Base-by-base conservation (phyloP, 2,797 vertebrate species). In the Danionella dracula region DNA sequence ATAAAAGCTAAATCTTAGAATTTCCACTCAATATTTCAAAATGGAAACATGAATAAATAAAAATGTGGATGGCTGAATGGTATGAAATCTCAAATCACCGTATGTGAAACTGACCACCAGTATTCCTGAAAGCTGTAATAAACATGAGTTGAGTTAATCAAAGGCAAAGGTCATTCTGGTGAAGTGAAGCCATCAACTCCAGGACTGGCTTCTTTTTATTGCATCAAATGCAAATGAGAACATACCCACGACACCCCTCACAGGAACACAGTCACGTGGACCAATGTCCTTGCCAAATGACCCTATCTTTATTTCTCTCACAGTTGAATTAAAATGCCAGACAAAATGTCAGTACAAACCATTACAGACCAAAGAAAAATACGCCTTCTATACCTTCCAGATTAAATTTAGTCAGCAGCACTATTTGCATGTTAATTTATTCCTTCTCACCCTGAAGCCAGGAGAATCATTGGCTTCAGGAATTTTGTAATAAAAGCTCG, bases 401-500 rank as follows among this genome's bases (percentile, higher is more conserved):
- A 83, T 80, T 83, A 81, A 82, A 79, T 85, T 78, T 81, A 68
- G 62, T 59, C 76, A 71, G 71, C 73, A 81, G 78, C n/a, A 67
- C 69, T 55, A 83, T 90, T 86, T 86, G 79, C 84, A 86, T 87
- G 83, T 87, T 88, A 83, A 88, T 89, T 86, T 86, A 87, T 87
- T 79, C 44, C 75, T 86, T 82, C 59, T 68, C 81, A 74, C 74
- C 56, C 62, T 64, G 67, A 31, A 50, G 50, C 66, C 70, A 66
- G 73, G 75, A 73, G 65, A 76, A 58, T 75, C 16, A 77, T 85
- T 89, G 81, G 84, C 85, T 83, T 79, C 83, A 84, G 87, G 86
- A 91, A 88, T 87, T 91, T 90, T 82, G 87, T 86, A 89, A 90
- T 90, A 90, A 91, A 90, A 90, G 87, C 89, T 80, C 74, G 23